Conservation (phyloP, 2,113 vertebrate species). For the Jaculus jaculus region DNA sequence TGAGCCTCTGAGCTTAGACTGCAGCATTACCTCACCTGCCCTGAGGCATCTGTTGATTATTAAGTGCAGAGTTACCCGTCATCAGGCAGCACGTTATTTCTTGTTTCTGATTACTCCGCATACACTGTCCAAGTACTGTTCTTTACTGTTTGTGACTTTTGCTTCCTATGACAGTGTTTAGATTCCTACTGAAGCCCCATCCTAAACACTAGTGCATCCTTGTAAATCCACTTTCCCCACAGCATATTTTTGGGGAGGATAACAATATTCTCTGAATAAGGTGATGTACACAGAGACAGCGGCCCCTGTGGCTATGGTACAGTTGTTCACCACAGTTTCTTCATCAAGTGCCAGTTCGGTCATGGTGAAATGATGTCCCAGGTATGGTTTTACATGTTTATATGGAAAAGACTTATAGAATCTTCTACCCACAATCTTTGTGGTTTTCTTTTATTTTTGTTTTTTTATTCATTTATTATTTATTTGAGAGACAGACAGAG, state of each 20-base stretch:
- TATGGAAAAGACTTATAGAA: neutral
- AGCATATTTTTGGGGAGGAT: neutral
- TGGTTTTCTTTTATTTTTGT: no score
- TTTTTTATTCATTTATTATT: no score
- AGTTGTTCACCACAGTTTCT: neutral
- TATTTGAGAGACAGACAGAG: no score
- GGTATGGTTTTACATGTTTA: fast-evolving
- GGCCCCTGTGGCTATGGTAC: neutral
- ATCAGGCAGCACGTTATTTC: neutral
- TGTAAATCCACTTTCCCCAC: neutral
- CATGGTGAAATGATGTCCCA: neutral
- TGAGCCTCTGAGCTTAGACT: neutral
- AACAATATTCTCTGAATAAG: neutral
- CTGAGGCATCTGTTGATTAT: no score
- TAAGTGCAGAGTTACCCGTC: neutral
- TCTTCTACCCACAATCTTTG: neutral
- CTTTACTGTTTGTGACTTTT: no score
- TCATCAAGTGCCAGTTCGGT: neutral
- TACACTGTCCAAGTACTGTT: neutral
- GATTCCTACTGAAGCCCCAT: neutral
- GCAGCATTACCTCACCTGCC: neutral
- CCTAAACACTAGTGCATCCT: neutral
- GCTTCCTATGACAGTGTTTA: neutral
- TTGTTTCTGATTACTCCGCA: neutral
- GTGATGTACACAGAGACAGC: no score